These are phyloP conservation scores for Nettapus auritus DNA, from an alignment of 2,113 vertebrate species.

Conservation along the genomic window DNA sequence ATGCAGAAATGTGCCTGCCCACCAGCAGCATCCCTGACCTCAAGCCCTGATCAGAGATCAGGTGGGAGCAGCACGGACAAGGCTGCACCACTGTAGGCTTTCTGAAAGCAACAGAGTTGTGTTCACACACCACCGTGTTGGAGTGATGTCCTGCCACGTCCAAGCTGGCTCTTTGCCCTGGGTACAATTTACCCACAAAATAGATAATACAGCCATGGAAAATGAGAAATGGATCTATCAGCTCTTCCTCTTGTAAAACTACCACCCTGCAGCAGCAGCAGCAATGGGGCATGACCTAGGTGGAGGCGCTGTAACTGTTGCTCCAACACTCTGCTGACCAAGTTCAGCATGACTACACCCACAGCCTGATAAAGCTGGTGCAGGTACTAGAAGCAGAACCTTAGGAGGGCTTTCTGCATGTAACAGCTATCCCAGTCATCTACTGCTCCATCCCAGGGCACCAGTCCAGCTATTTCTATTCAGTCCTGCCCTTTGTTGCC, in stretches of 20 bases:
- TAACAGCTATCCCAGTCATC: not conserved
- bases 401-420: not conserved
- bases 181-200: not conserved
- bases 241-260: not conserved
- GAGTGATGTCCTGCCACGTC: not conserved
- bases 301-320: fast-evolving
- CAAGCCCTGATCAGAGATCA: fast-evolving
- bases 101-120: not conserved
- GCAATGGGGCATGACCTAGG: not conserved
- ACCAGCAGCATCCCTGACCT: not conserved
- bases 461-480: not conserved
- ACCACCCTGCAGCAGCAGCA: not conserved
- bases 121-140: not conserved
- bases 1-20: not conserved
- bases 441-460: not conserved
- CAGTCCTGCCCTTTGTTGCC: not conserved
- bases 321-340: not conserved
- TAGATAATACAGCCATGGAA: not conserved
- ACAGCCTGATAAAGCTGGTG: fast-evolving
- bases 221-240: not conserved
- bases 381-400: fast-evolving
- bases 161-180: not conserved
- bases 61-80: not conserved
- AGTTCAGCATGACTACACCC: fast-evolving
- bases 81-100: not conserved